Base-by-base conservation (phyloP, 2,888 invertebrate species). In the Apamea epomidion region DNA sequence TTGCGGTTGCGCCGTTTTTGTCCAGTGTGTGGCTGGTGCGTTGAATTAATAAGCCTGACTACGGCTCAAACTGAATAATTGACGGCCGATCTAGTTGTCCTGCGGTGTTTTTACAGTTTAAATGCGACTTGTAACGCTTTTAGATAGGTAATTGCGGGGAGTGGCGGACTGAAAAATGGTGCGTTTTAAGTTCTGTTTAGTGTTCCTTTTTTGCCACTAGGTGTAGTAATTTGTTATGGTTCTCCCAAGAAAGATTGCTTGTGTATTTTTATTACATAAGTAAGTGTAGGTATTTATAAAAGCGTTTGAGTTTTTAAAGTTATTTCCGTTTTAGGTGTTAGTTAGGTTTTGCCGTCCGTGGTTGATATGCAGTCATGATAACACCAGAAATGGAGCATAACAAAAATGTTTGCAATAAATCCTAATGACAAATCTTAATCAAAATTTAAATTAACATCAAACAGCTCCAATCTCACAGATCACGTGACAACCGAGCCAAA, bases 1-100 rank as follows among this genome's bases (percentile, higher is more conserved):
- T 91, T 95, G 96, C 90, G 96, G 96, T 96, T 88, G 83, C 84
- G 78, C 76, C 93, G 95, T 95, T 96, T 95, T 94, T 95, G 92
- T 92, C 76, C 80, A 90, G 91, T 87, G 91, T 92, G 91, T 89
- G 89, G 89, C 92, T 78, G 79, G 81, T 68, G 72, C 74, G 90
- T 88, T 86, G 86, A 90, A 92, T 92, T 91, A 91, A 90, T 91
- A 90, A 92, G 92, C 91, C 90, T 88, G 90, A 86, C 80, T 82
- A 83, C 80, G 73, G 78, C 82, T 76, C 82, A 83, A 88, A 86
- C 85, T 85, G 84, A 90, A 90, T 91, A 92, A 92, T 88, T 91
- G 90, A 87, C 85, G 83, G 64, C 42, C 83, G 82, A 83, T 87
- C 85, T 89, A 88, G 79, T 84, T 82, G 82, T 82, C 77, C 78